Conservation (phyloP, 2,797 vertebrate species). For the Muscicapa comitata region DNA sequence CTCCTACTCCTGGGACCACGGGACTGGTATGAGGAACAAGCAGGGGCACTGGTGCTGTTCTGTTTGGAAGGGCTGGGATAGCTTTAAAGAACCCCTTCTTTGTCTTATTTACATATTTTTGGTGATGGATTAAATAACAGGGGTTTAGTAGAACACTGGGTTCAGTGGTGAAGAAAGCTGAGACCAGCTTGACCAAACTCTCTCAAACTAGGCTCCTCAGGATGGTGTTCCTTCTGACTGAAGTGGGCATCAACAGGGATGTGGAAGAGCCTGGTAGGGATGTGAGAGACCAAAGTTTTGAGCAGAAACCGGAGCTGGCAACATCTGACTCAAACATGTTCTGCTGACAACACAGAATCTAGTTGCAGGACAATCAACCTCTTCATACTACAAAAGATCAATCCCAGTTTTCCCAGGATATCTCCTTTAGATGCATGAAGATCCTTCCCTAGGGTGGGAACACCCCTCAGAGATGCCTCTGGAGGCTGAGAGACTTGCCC, state of each 20-base stretch:
- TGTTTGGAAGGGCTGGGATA: not conserved
- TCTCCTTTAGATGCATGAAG: not conserved
- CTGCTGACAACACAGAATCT: not conserved
- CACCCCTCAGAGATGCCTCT: not conserved
- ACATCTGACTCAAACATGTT: not conserved
- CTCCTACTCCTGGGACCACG: not conserved
- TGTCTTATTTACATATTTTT: not conserved
- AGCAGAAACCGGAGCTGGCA: not conserved
- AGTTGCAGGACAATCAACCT: not conserved
- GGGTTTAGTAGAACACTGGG: not conserved
- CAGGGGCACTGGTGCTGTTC: not conserved
- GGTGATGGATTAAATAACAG: not conserved
- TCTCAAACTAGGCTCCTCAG: not conserved
- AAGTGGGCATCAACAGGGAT: not conserved
- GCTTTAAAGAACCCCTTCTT: not conserved
- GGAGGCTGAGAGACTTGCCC: not conserved
- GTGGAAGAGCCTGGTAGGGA: not conserved
- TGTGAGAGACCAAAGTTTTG: not conserved
- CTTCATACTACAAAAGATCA: not conserved
- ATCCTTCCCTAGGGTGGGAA: not conserved
- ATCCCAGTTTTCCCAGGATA: not conserved
- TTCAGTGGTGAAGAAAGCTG: not conserved
- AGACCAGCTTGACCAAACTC: not conserved
- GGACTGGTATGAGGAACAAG: not conserved
- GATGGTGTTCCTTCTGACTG: rapidly evolving